Base-by-base conservation (phyloP, 2,113 vertebrate species). In the Halichoeres trimaculatus region DNA sequence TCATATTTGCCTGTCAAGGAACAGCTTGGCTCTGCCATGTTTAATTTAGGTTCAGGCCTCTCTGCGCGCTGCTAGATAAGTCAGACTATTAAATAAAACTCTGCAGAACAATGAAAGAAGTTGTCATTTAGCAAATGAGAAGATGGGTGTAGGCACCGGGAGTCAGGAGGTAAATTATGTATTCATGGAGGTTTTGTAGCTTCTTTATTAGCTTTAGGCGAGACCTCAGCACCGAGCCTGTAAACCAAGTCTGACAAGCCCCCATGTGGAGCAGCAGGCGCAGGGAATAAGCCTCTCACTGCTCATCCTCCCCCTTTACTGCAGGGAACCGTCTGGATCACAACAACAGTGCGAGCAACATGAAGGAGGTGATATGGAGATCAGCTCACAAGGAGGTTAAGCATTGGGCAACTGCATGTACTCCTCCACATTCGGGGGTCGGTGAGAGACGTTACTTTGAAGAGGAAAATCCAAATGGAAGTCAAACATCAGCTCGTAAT, bases 241-340 rank as follows among this genome's bases (percentile, higher is more conserved):
- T 81, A 85, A 86, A 87, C 68, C 30, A 24, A 58, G 61, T 87
- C 67, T 85, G 81, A 90, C 85, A 89, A 69, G 76, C 58, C 54
- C 67, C 74, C 62, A 52, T 70, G 65, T 72, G 68, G 72, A 77
- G 78, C 54, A 73, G 67, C 70, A 23, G 53, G 70, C 77, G 53
- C 5, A 3, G 64, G 43, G 58, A 84, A 56, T 87, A 83, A 84
- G 68, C 70, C 75, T 76, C 59, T 85, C 69, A 54, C 30, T 43
- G 55, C 66, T 84, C 62, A 76, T 71, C 52, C 43, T 45, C 57
- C 14, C 14, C 14, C 43, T 78, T 70, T 52, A 67, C 74, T 56
- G 75, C 68, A 61, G 70, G 70, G 50, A 83, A 84, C 48, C 74
- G 75, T 75, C 64, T 79, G 57, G 74, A 76, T 79, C 70, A 65